Base-by-base conservation (phyloP, 2,888 invertebrate species). In the Caenorhabditis angaria region DNA sequence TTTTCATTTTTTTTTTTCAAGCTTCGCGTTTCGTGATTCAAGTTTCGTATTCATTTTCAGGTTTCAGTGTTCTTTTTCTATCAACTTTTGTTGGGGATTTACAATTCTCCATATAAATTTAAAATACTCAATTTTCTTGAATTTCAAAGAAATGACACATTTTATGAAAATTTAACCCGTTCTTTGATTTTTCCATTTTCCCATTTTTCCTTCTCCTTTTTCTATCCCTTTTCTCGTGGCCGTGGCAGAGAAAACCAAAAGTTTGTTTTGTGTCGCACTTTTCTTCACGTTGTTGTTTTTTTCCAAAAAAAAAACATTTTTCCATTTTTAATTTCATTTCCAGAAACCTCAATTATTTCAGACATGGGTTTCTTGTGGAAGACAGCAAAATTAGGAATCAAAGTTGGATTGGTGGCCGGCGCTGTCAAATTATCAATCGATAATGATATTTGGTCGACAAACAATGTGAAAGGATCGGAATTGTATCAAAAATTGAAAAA, bases 371-470 rank as follows among this genome's bases (percentile, higher is more conserved):
- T 72, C 41, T 53, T 72, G 53, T 72, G 72, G 72, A 72, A 72
- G 61, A 67, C 65, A 25, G 64, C 67, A n/a, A 84, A 83, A 56
- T 60, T 76, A 29, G 80, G 77, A 29, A 60, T 82, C 58, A 81
- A 81, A 57, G 78, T 85, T 48, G 85, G 80, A 53, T 51, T 83
- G 25, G 84, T 85, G 20, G 85, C 80, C 24, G 85, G 80, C 22
- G 85, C 84, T 28, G 81, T 85, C 55, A 85, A 85, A 66, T 50
- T 85, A 57, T 84, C 85, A 20, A 76, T 83, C 53, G 85, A 85
- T 76, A 81, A 85, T 61, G 81, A 83, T 59, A 80, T 85, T 57
- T 85, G 83, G 85, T 83, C 84, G 58, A 68, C 83, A 32, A 78
- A 78, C 47, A 82, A 82, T 22, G 79, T 76, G 22, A 80, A 80